Conservation (phyloP, 2,797 vertebrate species). For the Micrastur ruficollis region DNA sequence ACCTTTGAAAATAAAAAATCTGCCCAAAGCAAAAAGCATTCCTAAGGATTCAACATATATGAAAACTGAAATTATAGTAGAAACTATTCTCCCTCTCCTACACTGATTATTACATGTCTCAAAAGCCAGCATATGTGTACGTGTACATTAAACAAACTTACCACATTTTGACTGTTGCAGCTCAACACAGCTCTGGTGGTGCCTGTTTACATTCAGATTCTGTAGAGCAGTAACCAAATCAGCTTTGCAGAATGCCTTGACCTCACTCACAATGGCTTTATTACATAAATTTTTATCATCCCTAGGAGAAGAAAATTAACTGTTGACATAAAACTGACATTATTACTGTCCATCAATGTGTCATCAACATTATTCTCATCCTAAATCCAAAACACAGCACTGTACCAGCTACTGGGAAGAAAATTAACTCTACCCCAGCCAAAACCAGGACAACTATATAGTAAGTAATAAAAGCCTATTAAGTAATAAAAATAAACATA, state of each 20-base stretch:
- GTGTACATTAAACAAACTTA: background rate
- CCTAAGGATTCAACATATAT: background rate
- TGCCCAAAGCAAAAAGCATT: background rate
- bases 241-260: conserved; percentile 85
- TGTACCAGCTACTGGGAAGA: too few relatives aligned
- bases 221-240: conserved; percentile 80
- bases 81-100: background rate
- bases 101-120: background rate
- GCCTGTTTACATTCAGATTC: conserved; percentile 46
- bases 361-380: too few relatives aligned
- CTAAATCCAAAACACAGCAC: too few relatives aligned
- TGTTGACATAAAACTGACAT: background rate
- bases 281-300: conserved; percentile 94
- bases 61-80: background rate
- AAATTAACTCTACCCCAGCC: too few relatives aligned
- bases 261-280: conserved; percentile 89
- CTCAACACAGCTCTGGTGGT: conserved; percentile 17
- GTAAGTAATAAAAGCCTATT: background rate
- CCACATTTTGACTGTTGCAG: conserved; percentile 37
- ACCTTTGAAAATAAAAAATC: background rate
- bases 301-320: conserved; percentile 67
- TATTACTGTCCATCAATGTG: background rate
- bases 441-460: background rate
- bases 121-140: background rate
- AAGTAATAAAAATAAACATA: background rate